Percentiles rank a stretch among this genome's conserved stretches.
These are phyloP conservation scores for Balaenoptera acutorostrata DNA, from an alignment of 2,113 vertebrate species.

Conservation along the genomic window DNA sequence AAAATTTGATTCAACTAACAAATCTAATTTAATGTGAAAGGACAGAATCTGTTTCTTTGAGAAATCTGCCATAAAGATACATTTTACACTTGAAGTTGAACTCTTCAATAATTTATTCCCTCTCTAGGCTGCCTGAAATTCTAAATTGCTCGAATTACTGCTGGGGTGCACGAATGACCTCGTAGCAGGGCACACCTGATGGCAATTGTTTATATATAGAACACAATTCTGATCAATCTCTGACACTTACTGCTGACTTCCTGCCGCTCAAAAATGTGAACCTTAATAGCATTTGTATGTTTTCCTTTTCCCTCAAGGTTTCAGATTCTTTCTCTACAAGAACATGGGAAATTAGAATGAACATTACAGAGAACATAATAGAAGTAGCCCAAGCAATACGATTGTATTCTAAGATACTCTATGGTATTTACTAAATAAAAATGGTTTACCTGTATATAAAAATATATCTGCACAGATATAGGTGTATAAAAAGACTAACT, in stretches of 20 bases:
- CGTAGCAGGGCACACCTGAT: conserved; percentile 58
- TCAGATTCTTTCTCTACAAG: conserved; percentile 73
- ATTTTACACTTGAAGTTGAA: conserved; percentile 58
- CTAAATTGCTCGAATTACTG: conserved; percentile 63
- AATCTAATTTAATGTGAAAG: conserved; percentile 1
- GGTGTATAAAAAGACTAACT: not conserved
- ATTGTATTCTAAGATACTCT: conserved; percentile 45
- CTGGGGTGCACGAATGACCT: conserved; percentile 57
- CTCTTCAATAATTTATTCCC: conserved; percentile 71
- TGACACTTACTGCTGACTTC: conserved; percentile 81
- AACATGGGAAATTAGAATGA: conserved; percentile 80
- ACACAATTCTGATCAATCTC: conserved; percentile 79
- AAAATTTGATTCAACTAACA: not conserved
- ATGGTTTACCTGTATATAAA: not conserved
- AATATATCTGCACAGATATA: not conserved
- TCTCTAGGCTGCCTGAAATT: conserved; percentile 51
- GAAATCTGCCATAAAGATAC: conserved; percentile 45
- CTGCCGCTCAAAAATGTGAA: conserved; percentile 79
- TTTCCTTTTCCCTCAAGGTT: conserved; percentile 78
- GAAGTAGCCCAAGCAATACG: conserved; percentile 53
- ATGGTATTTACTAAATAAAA: not conserved
- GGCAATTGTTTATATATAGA: conserved; percentile 75
- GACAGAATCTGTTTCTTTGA: conserved; percentile 22
- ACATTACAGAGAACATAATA: conserved; percentile 51
- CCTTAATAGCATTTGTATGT: conserved; percentile 81